Evolutionary conservation across 1,140 invertebrate species (phyloP), one percentile per base, ranked within the genome.

Genomic region (Dendrolimus kikuchii): DNA sequence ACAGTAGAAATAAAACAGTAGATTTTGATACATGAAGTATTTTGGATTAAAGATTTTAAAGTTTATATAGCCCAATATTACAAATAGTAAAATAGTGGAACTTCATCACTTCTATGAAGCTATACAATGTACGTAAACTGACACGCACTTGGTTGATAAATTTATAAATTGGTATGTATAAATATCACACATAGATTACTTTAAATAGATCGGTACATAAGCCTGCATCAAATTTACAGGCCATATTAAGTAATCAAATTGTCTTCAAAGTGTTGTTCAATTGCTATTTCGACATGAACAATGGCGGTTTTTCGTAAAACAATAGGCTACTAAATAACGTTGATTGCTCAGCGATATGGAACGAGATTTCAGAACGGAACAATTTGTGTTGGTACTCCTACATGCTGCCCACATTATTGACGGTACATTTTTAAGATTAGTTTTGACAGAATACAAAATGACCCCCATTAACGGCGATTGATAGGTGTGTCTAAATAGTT

Each of bases 331-430:
- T 71, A 58, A 70, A 65, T 61, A 69, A 59, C 53, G 59, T 49
- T 64, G 51, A 57, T 60, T 65, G 67, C 64, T 66, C 57, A 66
- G 51, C 51, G 57, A 40, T 66, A 60, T 53, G 63, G 67, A 70
- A 72, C 69, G 48, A 57, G 56, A 64, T 63, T 71, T 70, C 61
- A 59, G 64, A 55, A 61, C 48, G 60, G 66, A 66, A 71, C 57
- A 73, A 76, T 76, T 68, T 60, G 23, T 23, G 23, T 23, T 44
- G 54, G 42, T 52, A 64, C 73, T 70, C 68, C 71, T 69, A 76
- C 71, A 53, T 59, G 41, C 49, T 40, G 38, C 59, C 70, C 57
- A 61, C 64, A 49, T 10, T 36, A 40, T 46, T 5, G n/a, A 53
- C 49, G 42, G 6, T 50, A 59, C 48, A 53, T 58, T 55, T 53